Conservation (phyloP, 2,113 vertebrate genomes). For the Edolisoma coerulescens region DNA sequence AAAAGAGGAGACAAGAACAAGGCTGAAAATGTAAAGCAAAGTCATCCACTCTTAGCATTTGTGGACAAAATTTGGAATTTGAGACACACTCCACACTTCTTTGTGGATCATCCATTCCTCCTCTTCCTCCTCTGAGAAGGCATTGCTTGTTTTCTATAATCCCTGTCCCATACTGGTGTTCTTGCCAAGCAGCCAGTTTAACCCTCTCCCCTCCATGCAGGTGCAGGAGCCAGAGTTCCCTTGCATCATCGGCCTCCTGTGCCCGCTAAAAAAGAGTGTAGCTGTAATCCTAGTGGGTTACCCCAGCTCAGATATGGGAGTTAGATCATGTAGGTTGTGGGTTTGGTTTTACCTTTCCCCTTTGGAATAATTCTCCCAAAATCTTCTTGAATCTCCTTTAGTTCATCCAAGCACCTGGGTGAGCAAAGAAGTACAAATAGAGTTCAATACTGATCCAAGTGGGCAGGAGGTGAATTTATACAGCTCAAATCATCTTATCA, state of each 20-base stretch:
- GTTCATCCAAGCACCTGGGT: not conserved
- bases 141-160: accelerated
- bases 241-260: not conserved
- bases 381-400: not conserved
- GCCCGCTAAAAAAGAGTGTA: not conserved
- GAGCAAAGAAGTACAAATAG: not conserved
- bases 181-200: not conserved
- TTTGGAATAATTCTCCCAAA: not conserved
- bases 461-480: not conserved
- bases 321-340: not conserved
- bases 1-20: not conserved
- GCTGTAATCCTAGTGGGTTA: not conserved
- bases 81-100: not conserved
- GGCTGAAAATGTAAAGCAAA: not conserved
- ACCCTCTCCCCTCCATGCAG: not conserved
- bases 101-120: not conserved
- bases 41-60: not conserved
- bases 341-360: not conserved
- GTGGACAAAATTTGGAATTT: not conserved
- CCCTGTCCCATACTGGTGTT: not conserved
- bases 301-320: not conserved
- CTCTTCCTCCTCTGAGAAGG: accelerated
- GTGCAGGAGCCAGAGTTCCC: not conserved
- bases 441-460: accelerated
- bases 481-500: not conserved